Conservation (phyloP, 2,888 invertebrate genomes). For the Epinotia nisella region DNA sequence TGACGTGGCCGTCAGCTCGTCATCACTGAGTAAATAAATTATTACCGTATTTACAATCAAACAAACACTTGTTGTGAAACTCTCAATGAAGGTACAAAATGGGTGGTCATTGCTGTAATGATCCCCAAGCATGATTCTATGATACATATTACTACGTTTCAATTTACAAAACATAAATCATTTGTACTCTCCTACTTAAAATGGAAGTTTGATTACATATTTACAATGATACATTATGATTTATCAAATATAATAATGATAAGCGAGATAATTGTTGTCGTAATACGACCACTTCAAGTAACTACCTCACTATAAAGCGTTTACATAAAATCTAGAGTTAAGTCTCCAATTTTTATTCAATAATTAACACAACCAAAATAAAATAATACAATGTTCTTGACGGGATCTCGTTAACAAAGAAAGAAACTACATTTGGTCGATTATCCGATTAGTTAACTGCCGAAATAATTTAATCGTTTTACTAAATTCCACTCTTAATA, state of each 20-base stretch:
- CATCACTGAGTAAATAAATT: conserved; percentile 43
- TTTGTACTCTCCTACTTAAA: conserved; percentile 82
- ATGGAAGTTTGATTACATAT: conserved; percentile 72
- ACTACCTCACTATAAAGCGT: conserved; percentile 61
- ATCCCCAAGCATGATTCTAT: conserved; percentile 9
- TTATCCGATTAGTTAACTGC: conserved; percentile 32
- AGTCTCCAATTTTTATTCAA: conserved; percentile 70
- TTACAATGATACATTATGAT: conserved; percentile 67
- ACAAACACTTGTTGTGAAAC: conserved; percentile 25
- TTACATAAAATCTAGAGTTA: conserved; percentile 67
- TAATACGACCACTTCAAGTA: conserved; percentile 59
- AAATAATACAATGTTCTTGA: conserved; percentile 68
- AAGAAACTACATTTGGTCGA: conserved; percentile 41
- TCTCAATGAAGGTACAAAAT: conserved; percentile 13
- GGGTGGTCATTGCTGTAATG: conserved; percentile 9
- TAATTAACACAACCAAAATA: conserved; percentile 71
- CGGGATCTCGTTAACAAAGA: conserved; percentile 53
- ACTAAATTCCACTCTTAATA: conserved; percentile 10
- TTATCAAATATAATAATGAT: conserved; percentile 57
- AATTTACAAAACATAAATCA: conserved; percentile 71
- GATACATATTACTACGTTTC: conserved; percentile 58
- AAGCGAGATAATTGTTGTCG: conserved; percentile 56
- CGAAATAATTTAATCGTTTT: conserved; percentile 31
- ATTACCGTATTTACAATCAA: conserved; percentile 38
- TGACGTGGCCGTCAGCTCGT: conserved; percentile 41